These are phyloP conservation scores for Gymnarchus niloticus DNA, from an alignment of 2,113 vertebrate species.

Conservation along the genomic window DNA sequence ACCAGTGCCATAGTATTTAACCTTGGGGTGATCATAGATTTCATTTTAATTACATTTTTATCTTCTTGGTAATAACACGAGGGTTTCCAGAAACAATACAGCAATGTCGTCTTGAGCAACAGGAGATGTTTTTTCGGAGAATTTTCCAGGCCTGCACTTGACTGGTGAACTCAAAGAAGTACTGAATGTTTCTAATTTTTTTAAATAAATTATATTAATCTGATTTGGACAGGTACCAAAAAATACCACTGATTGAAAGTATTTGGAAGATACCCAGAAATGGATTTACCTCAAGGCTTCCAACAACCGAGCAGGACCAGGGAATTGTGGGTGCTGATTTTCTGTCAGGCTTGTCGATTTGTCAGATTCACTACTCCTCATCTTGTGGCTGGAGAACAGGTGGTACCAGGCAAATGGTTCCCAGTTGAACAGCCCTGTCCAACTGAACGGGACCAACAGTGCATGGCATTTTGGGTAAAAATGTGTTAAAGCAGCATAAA, in stretches of 20 bases:
- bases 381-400: not conserved
- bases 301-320: not conserved
- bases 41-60: not conserved
- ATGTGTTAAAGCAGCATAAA: not conserved
- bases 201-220: not conserved
- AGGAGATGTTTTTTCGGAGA: not conserved
- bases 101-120: not conserved
- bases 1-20: not conserved
- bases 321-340: not conserved
- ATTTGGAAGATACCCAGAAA: not conserved
- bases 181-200: not conserved
- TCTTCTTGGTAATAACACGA: not conserved
- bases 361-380: not conserved
- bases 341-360: not conserved
- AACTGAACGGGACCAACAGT: not conserved
- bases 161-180: not conserved
- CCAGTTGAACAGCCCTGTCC: not conserved
- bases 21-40: not conserved
- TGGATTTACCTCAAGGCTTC: no score
- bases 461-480: not conserved
- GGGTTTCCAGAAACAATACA: not conserved
- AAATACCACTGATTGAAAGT: not conserved
- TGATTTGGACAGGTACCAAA: not conserved
- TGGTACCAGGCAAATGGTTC: not conserved
- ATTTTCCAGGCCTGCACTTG: not conserved